Evolutionary conservation across 2,113 vertebrate genomes (phyloP).

Genomic region (Ptilonorhynchus violaceus): DNA sequence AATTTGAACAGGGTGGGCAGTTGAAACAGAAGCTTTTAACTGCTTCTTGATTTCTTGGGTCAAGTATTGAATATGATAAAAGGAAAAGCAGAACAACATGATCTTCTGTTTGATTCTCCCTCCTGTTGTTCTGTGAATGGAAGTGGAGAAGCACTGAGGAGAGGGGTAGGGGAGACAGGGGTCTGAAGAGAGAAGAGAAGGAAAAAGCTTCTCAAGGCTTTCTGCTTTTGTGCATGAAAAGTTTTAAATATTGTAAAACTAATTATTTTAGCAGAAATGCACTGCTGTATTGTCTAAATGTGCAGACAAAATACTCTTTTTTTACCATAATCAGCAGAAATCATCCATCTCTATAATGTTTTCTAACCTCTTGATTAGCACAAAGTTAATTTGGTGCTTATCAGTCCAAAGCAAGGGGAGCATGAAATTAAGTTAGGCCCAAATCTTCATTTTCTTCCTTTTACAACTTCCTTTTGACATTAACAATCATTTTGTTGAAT

Average conservation of each 20-base stretch:
- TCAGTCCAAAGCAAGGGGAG: constrained; percentile 8
- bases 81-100: not conserved
- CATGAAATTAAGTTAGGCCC: constrained; percentile 22
- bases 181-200: not conserved
- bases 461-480: not conserved
- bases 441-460: not conserved
- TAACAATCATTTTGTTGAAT: not conserved
- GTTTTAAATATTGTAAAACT: not conserved
- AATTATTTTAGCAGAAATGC: not conserved
- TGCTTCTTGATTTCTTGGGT: constrained; percentile 34
- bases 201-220: not conserved
- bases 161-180: not conserved
- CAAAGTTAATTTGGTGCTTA: constrained; percentile 19
- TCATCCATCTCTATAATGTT: not conserved
- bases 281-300: not conserved
- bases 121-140: not conserved
- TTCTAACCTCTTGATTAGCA: constrained; percentile 20
- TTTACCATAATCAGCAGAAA: not conserved
- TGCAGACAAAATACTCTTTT: not conserved
- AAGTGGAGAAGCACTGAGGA: not conserved
- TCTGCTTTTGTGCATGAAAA: not conserved
- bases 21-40: constrained; percentile 45
- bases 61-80: constrained; percentile 5
- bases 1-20: not conserved
- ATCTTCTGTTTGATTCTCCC: constrained; percentile 20